Conservation (phyloP, 2,113 vertebrate species). For the Xiphophorus couchianus region DNA sequence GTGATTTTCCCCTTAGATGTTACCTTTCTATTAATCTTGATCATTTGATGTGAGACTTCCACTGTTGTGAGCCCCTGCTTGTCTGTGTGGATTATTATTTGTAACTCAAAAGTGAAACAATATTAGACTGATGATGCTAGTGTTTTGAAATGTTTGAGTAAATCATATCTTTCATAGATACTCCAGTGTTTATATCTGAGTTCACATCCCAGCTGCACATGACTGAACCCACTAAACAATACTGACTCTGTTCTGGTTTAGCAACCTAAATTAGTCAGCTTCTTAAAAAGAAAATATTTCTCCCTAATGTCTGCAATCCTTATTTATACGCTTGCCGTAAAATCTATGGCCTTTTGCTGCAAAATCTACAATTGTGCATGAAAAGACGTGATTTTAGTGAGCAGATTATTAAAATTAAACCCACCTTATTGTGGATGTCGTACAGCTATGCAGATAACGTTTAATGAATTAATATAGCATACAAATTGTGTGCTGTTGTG, state of each 20-base stretch:
- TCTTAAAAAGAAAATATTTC: slow-evolving; percentile 28
- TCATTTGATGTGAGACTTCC: background rate
- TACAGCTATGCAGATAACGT: background rate
- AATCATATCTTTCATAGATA: background rate
- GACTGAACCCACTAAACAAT: slow-evolving; percentile 32
- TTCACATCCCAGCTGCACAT: slow-evolving; percentile 17
- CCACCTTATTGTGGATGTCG: background rate
- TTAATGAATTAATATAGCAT: background rate
- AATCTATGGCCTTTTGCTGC: background rate
- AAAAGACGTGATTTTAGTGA: background rate
- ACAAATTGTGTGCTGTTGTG: background rate
- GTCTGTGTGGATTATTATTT: background rate
- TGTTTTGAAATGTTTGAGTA: background rate
- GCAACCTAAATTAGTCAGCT: slow-evolving; percentile 2
- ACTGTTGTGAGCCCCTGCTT: background rate
- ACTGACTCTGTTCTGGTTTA: slow-evolving; percentile 13
- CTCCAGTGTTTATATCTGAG: background rate
- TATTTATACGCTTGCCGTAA: background rate
- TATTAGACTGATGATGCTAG: no score
- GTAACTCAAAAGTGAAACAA: no score
- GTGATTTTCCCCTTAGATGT: no score
- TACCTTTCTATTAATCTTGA: background rate
- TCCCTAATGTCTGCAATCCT: background rate
- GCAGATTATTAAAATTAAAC: background rate
- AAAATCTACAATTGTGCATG: background rate